Evolutionary conservation across 2,113 vertebrate species (phyloP), one percentile per base, ranked within the genome.

Genomic region (Hydrochoerus hydrochaeris): DNA sequence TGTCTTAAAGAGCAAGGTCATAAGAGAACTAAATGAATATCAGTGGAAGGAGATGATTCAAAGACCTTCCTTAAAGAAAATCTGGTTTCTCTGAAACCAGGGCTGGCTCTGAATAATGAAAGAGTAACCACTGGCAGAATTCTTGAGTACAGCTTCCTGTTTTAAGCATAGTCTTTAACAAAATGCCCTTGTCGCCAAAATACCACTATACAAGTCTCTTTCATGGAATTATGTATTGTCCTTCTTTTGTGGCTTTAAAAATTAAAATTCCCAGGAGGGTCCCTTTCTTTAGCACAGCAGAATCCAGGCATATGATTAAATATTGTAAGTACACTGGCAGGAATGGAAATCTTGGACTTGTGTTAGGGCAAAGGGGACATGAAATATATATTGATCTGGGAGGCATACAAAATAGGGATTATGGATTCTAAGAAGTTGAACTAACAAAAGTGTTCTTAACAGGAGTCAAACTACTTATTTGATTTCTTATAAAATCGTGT

Each of bases 1-100:
- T 78, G n/a, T 57, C 73, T 92, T 60, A 38, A 87, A 91, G 57
- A 71, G 41, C 67, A 52, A 91, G 93, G 41, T 83, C 52, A 57
- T 84, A 85, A 52, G 4, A n/a, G 60, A 93, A 77, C 16, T 26
- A 54, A 97, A 86, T 83, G 41, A 94, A 81, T 1, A 58, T 67
- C 35, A 83, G 28, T 82, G 58, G 32, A 94, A 80, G 71, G 44
- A 69, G 30, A 77, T 62, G 19, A 75, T 52, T 41, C 84, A 84
- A 67, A 49, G 35, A 32, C 0, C 0, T 54, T 89, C 57, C 57
- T 63, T 35, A 44, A 75, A 75, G 41, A 84, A 91, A 92, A 82
- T 35, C 17, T 85, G n/a, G 9, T 7, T 60, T n/a, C 60, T 90
- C 9, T 77, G 41, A 93, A 88, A 58, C 10, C 28, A 58, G 82